Percentiles rank a stretch among this genome's conserved stretches.
Conservation (phyloP, 2,888 invertebrate species). For the Xestia xanthographa region DNA sequence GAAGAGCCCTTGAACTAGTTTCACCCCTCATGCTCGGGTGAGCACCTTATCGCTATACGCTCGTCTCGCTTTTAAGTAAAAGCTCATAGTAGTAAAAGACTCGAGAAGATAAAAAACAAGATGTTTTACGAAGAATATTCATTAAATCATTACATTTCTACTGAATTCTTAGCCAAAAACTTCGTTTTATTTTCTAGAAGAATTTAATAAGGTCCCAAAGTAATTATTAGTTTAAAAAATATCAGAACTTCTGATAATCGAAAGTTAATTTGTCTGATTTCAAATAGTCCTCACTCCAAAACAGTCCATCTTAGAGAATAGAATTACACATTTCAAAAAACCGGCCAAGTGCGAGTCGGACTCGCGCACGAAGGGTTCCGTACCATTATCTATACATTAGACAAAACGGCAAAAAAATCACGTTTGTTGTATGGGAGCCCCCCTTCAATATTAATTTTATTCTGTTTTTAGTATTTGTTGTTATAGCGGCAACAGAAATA, state of each 20-base stretch:
- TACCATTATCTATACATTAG: too few species aligned
- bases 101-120: neutral
- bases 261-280: neutral
- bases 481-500: too few species aligned
- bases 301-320: neutral
- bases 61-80: conserved; percentile 19
- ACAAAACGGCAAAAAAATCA: too few species aligned
- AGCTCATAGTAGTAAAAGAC: conserved; percentile 1
- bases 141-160: neutral
- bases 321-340: neutral
- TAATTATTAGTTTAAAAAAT: neutral
- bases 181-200: neutral
- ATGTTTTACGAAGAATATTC: neutral
- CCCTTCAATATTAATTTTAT: too few species aligned
- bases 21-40: conserved; percentile 35
- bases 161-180: neutral
- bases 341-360: too few species aligned
- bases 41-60: conserved; percentile 46
- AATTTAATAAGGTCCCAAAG: neutral
- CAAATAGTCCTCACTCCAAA: neutral
- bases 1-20: conserved; percentile 64
- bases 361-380: too few species aligned
- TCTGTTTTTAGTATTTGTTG: too few species aligned
- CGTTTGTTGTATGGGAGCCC: too few species aligned
- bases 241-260: neutral